A percentile compares a stretch with the other conserved stretches of the same genome.
These are phyloP conservation scores for Thymelicus lineola DNA, from an alignment of 2,888 invertebrate genomes.

Conservation along the genomic window DNA sequence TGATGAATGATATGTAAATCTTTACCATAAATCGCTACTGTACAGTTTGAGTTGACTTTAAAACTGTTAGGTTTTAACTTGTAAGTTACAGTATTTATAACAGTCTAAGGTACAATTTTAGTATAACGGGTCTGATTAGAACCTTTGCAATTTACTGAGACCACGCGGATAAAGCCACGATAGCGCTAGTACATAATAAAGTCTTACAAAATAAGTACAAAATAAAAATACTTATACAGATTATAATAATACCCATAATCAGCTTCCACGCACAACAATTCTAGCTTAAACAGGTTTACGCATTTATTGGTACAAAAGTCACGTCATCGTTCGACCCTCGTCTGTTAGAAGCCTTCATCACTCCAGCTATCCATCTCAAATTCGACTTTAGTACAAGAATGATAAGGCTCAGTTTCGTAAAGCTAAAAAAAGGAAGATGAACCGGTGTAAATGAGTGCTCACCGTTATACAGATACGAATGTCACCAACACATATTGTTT, in stretches of 20 bases:
- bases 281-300: conserved; percentile 57
- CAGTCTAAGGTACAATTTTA: no score
- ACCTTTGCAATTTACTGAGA: no score
- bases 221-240: no score
- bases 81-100: no score
- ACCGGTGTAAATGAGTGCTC: conserved; percentile 66
- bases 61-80: no score
- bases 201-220: no score
- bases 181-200: no score
- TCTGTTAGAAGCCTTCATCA: conserved; percentile 58
- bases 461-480: conserved; percentile 72
- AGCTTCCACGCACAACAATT: conserved; percentile 20
- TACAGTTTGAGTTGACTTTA: no score
- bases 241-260: conserved; percentile 7
- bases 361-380: conserved; percentile 43
- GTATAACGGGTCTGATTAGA: no score
- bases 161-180: no score
- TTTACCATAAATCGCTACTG: conserved; percentile 3
- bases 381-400: conserved; percentile 48
- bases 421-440: conserved; percentile 39
- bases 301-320: conserved; percentile 62
- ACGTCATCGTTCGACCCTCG: conserved; percentile 71
- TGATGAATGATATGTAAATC: conserved; percentile 13
- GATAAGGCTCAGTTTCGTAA: conserved; percentile 48
- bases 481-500: conserved; percentile 73